A percentile compares a stretch with the other conserved stretches of the same genome.
Evolutionary conservation across 2,113 vertebrate species (phyloP).

Genomic region (Etheostoma cragini): DNA sequence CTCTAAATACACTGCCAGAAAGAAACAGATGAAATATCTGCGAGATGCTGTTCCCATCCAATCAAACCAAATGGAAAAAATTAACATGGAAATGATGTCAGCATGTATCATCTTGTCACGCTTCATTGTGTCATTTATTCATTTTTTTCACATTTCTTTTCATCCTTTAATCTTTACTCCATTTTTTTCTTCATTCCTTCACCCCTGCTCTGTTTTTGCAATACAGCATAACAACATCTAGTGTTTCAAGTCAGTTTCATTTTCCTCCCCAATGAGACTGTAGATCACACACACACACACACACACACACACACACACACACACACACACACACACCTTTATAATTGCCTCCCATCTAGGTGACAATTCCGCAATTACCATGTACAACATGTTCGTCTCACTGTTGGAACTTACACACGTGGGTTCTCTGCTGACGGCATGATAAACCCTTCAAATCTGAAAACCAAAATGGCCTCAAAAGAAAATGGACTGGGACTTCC

Average conservation of each 20-base stretch:
- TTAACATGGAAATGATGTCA: slow-evolving; percentile 14
- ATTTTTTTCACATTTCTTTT: not conserved
- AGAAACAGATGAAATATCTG: not conserved
- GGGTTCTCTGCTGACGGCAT: slow-evolving; percentile 23
- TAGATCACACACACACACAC: slow-evolving; percentile 7
- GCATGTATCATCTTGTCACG: not conserved
- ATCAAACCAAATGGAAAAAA: slow-evolving; percentile 14
- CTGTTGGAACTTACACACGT: not conserved
- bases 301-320: not conserved
- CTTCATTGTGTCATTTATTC: not conserved
- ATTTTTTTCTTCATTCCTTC: not conserved
- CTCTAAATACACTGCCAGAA: slow-evolving; percentile 4
- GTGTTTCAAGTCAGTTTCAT: not conserved
- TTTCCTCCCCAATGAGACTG: not conserved
- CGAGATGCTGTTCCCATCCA: not conserved
- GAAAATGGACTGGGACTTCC: slow-evolving; percentile 14
- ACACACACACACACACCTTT: not conserved
- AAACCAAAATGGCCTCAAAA: not conserved
- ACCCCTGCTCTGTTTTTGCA: not conserved
- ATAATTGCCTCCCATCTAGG: slow-evolving; percentile 44
- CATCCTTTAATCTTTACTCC: slow-evolving; percentile 4
- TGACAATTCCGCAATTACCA: slow-evolving; percentile 45
- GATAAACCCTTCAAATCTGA: slow-evolving; percentile 33
- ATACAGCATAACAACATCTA: not conserved
- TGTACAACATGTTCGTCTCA: slow-evolving; percentile 27